Conservation (phyloP, 2,888 invertebrate species). For the Seira sanloemensis region DNA sequence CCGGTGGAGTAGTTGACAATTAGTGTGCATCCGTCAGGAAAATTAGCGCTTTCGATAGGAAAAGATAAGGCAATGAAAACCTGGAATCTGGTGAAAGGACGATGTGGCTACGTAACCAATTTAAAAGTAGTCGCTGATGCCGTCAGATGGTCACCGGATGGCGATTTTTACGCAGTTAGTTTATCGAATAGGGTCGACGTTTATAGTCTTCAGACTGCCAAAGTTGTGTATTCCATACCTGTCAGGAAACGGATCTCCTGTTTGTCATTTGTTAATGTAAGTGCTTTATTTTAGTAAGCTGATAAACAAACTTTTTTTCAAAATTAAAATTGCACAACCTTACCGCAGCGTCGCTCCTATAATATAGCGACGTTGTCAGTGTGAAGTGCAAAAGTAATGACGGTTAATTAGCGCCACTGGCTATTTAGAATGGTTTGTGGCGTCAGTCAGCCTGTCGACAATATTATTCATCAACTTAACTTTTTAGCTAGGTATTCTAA, state of each 20-base stretch:
- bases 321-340: constrained; percentile 41
- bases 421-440: constrained; percentile 29
- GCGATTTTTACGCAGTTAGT: constrained; percentile 85
- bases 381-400: constrained; percentile 65
- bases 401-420: constrained; percentile 62
- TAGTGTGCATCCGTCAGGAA: constrained; percentile 91
- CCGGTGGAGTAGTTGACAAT: constrained; percentile 81
- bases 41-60: constrained; percentile 90
- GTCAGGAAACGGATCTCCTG: constrained; percentile 84
- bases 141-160: constrained; percentile 85
- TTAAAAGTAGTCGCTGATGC: constrained; percentile 82
- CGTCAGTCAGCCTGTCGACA: constrained; percentile 64
- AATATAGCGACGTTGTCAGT: constrained; percentile 53
- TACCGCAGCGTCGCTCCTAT: constrained; percentile 54
- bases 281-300: constrained; percentile 61
- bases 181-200: constrained; percentile 85
- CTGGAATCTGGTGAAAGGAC: constrained; percentile 96
- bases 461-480: too few relatives aligned
- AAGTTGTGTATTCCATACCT: constrained; percentile 82
- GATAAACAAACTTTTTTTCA: constrained; percentile 2
- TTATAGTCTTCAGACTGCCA: constrained; percentile 88
- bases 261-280: constrained; percentile 82
- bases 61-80: constrained; percentile 89
- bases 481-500: too few relatives aligned
- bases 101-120: constrained; percentile 93